A percentile compares a stretch with the other conserved stretches of the same genome.
Evolutionary conservation across 2,113 vertebrate genomes (phyloP).

Genomic region (Willisornis vidua): DNA sequence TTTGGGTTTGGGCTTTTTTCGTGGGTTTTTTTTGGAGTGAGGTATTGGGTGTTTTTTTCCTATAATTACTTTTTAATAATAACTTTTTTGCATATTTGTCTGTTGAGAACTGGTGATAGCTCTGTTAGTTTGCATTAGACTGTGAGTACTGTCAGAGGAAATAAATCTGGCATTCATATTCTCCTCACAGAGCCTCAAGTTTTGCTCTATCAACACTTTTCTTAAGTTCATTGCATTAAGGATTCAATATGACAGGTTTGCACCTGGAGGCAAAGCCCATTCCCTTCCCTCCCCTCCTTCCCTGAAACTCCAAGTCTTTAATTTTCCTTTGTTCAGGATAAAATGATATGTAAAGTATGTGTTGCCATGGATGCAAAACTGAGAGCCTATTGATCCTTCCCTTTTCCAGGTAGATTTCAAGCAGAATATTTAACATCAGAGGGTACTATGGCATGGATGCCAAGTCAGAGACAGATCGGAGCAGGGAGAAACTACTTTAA

Average conservation of each 20-base stretch:
- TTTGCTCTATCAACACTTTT: constrained; percentile 62
- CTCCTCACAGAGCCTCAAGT: constrained; percentile 30
- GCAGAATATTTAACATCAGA: background rate
- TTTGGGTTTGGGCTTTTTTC: background rate
- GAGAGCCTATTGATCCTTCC: background rate
- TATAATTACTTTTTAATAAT: background rate
- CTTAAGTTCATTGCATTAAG: constrained; percentile 45
- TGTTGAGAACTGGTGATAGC: background rate
- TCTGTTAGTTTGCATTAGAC: background rate
- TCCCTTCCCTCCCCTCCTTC: background rate
- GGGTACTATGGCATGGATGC: background rate
- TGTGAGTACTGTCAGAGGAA: background rate
- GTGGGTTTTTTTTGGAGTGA: background rate
- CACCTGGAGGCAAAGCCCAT: constrained; percentile 44
- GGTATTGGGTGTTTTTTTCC: background rate
- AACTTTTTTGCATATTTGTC: background rate
- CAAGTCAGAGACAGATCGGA: background rate
- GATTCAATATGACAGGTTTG: constrained; percentile 54
- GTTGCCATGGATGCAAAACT: constrained; percentile 69
- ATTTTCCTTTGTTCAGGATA: constrained; percentile 69
- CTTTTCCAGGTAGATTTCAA: constrained; percentile 18
- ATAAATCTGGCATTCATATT: constrained; percentile 12
- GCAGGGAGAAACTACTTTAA: background rate
- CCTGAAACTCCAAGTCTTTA: constrained; percentile 59
- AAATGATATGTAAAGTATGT: constrained; percentile 64